Conservation (phyloP, 2,888 invertebrate genomes). For the Drosophila pseudotakahashii region DNA sequence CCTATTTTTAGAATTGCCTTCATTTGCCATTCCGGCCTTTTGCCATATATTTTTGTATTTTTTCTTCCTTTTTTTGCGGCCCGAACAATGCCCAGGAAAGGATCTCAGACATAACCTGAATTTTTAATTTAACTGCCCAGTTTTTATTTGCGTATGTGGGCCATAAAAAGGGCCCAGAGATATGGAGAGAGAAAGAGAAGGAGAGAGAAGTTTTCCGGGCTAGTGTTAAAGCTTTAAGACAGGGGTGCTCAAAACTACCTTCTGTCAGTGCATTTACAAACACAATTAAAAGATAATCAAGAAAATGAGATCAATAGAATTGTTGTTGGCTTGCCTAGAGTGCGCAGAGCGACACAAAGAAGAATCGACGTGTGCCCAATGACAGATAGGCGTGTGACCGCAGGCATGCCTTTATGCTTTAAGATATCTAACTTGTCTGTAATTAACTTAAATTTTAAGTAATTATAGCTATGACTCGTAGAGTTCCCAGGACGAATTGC, state of each 20-base stretch:
- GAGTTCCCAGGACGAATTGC: too few relatives aligned
- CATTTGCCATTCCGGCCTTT: constrained; percentile 38
- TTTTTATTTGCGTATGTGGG: constrained; percentile 64
- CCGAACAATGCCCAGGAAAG: constrained; percentile 21
- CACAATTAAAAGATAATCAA: too few relatives aligned
- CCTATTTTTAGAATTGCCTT: constrained; percentile 44
- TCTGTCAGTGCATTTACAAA: too few relatives aligned
- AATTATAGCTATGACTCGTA: background rate
- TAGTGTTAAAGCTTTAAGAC: constrained; percentile 26
- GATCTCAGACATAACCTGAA: constrained; percentile 29
- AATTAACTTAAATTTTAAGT: constrained; percentile 61
- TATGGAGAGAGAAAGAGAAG: background rate
- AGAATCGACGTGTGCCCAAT: too few relatives aligned
- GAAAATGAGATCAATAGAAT: too few relatives aligned
- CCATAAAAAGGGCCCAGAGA: constrained; percentile 48
- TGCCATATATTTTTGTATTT: constrained; percentile 3
- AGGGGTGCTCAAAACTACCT: too few relatives aligned
- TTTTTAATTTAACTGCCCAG: constrained; percentile 65
- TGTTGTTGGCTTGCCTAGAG: too few relatives aligned
- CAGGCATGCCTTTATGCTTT: constrained; percentile 8
- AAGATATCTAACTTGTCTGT: constrained; percentile 16
- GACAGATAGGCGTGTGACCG: too few relatives aligned
- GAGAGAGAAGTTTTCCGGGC: background rate
- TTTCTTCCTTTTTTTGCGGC: background rate
- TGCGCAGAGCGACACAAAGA: too few relatives aligned